phyloP scores from a whole-genome alignment of 2,888 invertebrate genomes.

The Omphaloscelis lunosa region DNA sequence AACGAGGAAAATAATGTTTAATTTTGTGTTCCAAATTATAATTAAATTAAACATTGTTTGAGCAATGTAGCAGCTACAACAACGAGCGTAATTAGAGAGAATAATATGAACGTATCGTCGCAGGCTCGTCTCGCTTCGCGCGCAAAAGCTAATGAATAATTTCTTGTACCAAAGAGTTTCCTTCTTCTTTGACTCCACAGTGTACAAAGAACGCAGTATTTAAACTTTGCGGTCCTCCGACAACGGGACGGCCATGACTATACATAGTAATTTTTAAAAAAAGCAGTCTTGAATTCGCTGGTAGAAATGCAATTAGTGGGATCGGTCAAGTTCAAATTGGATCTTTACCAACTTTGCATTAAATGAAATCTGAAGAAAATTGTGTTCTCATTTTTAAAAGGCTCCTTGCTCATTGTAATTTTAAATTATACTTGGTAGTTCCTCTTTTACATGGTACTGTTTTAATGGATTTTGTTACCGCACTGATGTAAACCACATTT shows the following conservation, averaged over 20 bases:
- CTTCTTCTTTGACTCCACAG: constrained; percentile 75
- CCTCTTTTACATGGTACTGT: constrained; percentile 22
- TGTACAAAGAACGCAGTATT: constrained; percentile 66
- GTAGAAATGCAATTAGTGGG: constrained; percentile 61
- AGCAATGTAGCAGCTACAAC: constrained; percentile 25
- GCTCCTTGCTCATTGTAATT: constrained; percentile 28
- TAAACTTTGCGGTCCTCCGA: constrained; percentile 64
- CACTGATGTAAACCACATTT: constrained; percentile 39
- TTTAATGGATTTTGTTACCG: constrained; percentile 49
- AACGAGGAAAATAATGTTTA: background rate
- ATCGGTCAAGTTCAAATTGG: constrained; percentile 66
- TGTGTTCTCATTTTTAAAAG: constrained; percentile 32
- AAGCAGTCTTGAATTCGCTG: constrained; percentile 49
- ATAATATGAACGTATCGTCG: constrained; percentile 57
- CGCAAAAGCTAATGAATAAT: constrained; percentile 78
- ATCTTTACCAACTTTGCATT: constrained; percentile 60
- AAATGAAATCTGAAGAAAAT: constrained; percentile 57
- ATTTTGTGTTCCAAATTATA: constrained; percentile 15
- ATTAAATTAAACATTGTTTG: constrained; percentile 39
- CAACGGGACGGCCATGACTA: constrained; percentile 29
- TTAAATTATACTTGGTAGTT: constrained; percentile 28
- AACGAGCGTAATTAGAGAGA: constrained; percentile 52
- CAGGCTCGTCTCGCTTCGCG: constrained; percentile 55
- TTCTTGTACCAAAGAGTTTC: constrained; percentile 76
- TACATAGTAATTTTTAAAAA: constrained; percentile 52